phyloP scores from a whole-genome alignment of 2,797 vertebrate genomes.

The Phoebastria nigripes region DNA sequence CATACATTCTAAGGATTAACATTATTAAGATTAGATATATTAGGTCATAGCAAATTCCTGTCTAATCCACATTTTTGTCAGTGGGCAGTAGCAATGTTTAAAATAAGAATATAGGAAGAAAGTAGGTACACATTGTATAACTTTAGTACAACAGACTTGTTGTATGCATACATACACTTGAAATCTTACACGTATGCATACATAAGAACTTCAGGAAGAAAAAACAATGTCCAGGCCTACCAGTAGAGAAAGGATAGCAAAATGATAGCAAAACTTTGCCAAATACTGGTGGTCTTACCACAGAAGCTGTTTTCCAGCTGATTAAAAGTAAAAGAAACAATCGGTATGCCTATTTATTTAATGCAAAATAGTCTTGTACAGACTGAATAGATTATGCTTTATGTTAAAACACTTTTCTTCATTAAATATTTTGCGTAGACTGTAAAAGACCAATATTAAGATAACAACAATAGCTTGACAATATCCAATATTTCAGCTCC shows the following conservation, averaged over 20 bases:
- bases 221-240: background rate
- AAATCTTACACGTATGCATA: background rate
- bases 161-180: background rate
- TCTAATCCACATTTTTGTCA: background rate
- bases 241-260: background rate
- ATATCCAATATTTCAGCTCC: background rate
- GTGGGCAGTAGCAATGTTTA: background rate
- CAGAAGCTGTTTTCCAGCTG: background rate
- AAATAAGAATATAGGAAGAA: background rate
- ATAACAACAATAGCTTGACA: background rate
- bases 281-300: background rate
- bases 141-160: background rate
- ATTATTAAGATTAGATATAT: background rate
- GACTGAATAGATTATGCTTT: background rate
- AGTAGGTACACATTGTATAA: background rate
- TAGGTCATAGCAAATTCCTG: background rate
- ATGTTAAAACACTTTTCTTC: background rate
- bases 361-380: background rate
- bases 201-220: background rate
- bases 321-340: background rate
- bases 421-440: background rate
- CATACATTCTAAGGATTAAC: background rate
- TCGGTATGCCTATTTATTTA: accelerated
- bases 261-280: background rate
- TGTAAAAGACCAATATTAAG: background rate